Evolutionary conservation across 2,888 invertebrate genomes (phyloP).

Genomic region (Psylliodes chrysocephalus): DNA sequence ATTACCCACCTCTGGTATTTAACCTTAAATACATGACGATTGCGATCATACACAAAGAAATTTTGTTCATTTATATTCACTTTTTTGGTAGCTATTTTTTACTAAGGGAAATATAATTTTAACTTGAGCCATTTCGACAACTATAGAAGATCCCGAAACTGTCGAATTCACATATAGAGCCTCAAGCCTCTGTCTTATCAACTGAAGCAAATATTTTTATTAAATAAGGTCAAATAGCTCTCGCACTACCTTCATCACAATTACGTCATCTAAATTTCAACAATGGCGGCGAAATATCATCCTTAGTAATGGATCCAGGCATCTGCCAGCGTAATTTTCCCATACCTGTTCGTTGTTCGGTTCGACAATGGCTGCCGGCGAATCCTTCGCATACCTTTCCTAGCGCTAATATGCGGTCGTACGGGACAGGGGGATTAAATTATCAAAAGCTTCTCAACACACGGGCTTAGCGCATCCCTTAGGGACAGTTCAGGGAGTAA

Average conservation of each 20-base stretch:
- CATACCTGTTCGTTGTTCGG: conserved; percentile 12
- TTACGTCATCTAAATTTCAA: neutral
- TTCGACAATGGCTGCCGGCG: conserved; percentile 22
- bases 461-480: neutral
- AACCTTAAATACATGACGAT: no score
- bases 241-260: neutral
- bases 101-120: no score
- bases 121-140: no score
- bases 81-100: no score
- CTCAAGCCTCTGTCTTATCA: no score
- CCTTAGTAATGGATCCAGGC: conserved; percentile 4
- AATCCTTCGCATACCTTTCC: conserved; percentile 14
- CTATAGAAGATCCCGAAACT: no score
- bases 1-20: no score
- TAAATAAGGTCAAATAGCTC: no score
- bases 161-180: no score
- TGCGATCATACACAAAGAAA: no score
- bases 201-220: no score
- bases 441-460: conserved; percentile 12
- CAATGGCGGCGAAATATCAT: neutral
- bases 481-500: neutral
- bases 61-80: no score
- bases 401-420: conserved; percentile 11
- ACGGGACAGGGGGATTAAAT: conserved; percentile 10
- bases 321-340: conserved; percentile 16